A percentile compares a stretch with the other conserved stretches of the same genome.
Evolutionary conservation across 2,113 vertebrate species (phyloP).

Genomic region (Synchiropus splendidus): DNA sequence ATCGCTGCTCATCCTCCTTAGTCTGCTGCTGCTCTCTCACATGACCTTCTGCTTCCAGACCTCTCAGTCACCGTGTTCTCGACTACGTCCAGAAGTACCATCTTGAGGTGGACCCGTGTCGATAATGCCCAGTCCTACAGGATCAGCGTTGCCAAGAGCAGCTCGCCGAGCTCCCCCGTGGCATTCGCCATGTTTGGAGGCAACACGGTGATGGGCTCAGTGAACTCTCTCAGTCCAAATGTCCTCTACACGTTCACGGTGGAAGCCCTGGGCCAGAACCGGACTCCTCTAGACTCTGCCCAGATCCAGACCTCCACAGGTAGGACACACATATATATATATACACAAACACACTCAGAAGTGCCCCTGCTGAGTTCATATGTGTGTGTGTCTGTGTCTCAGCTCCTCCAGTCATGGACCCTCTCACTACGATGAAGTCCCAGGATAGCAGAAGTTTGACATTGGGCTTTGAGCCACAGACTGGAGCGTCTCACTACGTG

Average conservation of each 20-base stretch:
- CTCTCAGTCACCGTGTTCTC: constrained; percentile 39
- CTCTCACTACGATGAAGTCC: constrained; percentile 71
- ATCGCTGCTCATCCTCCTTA: too few relatives aligned
- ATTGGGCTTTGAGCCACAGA: constrained; percentile 65
- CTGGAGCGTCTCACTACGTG: constrained; percentile 72
- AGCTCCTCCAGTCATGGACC: constrained; percentile 71
- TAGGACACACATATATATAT: constrained; percentile 21
- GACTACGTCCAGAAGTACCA: constrained; percentile 58
- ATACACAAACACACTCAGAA: too few relatives aligned
- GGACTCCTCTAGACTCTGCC: constrained; percentile 29
- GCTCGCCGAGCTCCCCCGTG: constrained; percentile 15
- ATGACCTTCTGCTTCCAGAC: constrained; percentile 23
- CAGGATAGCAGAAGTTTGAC: constrained; percentile 81
- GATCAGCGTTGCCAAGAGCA: constrained; percentile 48
- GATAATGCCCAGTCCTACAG: constrained; percentile 61
- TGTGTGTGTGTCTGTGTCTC: constrained; percentile 5
- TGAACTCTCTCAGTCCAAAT: constrained; percentile 59
- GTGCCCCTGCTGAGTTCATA: neutral
- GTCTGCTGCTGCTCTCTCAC: neutral
- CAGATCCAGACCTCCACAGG: constrained; percentile 49
- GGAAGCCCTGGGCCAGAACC: constrained; percentile 54
- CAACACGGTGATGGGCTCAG: constrained; percentile 61
- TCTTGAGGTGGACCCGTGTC: constrained; percentile 56
- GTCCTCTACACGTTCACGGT: constrained; percentile 45
- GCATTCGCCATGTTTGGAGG: constrained; percentile 54